Evolutionary conservation across 2,113 vertebrate species (phyloP).

Genomic region (Podarcis raffonei): DNA sequence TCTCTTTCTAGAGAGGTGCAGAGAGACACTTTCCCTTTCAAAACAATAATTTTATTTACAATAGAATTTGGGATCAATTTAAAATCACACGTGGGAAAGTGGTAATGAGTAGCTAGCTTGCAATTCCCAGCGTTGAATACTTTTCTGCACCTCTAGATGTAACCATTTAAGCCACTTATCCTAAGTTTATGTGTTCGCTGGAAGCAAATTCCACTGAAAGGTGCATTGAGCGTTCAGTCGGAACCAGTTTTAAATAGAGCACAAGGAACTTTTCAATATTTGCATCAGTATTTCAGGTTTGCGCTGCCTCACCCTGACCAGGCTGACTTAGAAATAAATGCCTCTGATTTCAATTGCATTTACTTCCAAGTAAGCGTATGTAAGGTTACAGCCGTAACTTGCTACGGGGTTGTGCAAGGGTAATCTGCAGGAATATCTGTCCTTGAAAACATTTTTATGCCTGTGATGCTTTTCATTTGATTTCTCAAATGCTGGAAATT

Average conservation of each 20-base stretch:
- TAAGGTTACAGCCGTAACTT: not conserved
- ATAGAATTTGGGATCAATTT: not conserved
- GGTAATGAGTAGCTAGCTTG: not conserved
- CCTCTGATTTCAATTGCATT: not conserved
- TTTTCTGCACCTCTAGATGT: too few relatives aligned
- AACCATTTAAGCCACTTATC: too few relatives aligned
- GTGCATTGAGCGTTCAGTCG: too few relatives aligned
- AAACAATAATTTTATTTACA: not conserved
- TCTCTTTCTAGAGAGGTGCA: not conserved
- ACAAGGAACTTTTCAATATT: not conserved
- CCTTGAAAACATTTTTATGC: not conserved
- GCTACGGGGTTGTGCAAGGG: too few relatives aligned
- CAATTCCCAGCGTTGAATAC: not conserved
- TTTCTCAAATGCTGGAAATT: not conserved
- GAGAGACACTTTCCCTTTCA: not conserved
- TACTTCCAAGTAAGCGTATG: not conserved
- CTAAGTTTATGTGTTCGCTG: too few relatives aligned
- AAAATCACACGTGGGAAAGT: not conserved
- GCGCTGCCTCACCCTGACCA: not conserved
- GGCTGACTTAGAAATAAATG: not conserved
- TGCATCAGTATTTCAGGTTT: not conserved
- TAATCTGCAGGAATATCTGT: not conserved
- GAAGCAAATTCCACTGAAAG: not conserved
- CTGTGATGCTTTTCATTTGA: too few relatives aligned
- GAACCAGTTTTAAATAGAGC: not conserved